A percentile compares a stretch with the other conserved stretches of the same genome.
Evolutionary conservation across 2,797 vertebrate species (phyloP).

Genomic region (Natrix natrix): DNA sequence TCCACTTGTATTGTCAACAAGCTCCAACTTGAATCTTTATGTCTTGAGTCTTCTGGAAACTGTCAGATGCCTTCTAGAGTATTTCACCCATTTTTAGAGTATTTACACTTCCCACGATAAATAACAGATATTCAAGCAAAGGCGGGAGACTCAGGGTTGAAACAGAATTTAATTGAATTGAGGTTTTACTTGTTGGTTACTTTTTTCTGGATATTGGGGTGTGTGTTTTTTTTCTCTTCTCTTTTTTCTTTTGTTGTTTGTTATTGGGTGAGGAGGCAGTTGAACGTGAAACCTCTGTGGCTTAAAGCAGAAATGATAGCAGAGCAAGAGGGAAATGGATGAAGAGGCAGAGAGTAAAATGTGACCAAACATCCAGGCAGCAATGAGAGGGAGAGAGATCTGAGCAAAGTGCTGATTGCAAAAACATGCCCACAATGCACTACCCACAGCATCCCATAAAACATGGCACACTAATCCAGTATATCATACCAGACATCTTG

Average conservation of each 20-base stretch:
- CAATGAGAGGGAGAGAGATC: conserved; percentile 49
- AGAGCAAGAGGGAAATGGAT: conserved; percentile 18
- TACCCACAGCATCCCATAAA: conserved; percentile 27
- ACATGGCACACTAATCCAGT: background rate
- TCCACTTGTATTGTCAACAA: background rate
- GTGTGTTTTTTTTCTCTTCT: background rate
- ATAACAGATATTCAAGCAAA: conserved; percentile 40
- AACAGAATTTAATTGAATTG: conserved; percentile 65
- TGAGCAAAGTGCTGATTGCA: conserved; percentile 34
- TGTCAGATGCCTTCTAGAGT: background rate
- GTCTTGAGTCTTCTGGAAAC: background rate
- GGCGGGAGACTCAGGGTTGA: conserved; percentile 52
- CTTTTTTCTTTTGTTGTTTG: conserved; percentile 34
- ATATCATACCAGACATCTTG: conserved; percentile 35
- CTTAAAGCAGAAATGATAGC: conserved; percentile 56
- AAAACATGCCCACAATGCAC: conserved; percentile 31
- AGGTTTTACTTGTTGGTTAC: conserved; percentile 39
- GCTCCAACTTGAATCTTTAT: background rate
- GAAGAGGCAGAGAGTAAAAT: conserved; percentile 39
- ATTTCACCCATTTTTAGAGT: background rate
- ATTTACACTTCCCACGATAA: background rate
- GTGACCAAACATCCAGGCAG: conserved; percentile 33
- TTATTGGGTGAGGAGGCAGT: conserved; percentile 41
- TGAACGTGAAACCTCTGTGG: conserved; percentile 48
- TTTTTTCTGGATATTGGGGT: background rate